Conservation (phyloP, 2,888 invertebrate genomes). For the Caenorhabditis parvicauda region DNA sequence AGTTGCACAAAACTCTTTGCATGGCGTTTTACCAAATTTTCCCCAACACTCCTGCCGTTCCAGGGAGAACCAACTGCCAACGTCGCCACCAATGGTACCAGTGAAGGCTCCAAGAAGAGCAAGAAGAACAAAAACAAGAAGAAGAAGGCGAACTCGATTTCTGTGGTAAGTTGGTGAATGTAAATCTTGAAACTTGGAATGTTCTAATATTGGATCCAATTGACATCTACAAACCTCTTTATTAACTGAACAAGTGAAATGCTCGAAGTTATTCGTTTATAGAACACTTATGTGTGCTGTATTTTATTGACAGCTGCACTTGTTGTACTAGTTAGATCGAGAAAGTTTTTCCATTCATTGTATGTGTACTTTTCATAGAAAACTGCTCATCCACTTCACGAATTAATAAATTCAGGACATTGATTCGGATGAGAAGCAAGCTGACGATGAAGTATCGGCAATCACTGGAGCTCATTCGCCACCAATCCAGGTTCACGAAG, state of each 20-base stretch:
- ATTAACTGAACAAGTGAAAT: background rate
- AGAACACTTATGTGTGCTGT: too few species aligned
- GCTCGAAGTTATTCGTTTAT: too few species aligned
- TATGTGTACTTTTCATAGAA: too few species aligned
- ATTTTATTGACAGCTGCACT: too few species aligned
- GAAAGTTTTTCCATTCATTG: too few species aligned
- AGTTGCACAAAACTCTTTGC: background rate
- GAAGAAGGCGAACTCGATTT: slow-evolving; percentile 26
- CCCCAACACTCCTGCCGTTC: too few species aligned
- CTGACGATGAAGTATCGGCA: slow-evolving; percentile 34
- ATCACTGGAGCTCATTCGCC: slow-evolving; percentile 31
- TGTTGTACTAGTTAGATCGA: too few species aligned
- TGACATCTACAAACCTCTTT: background rate
- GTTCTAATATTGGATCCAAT: background rate
- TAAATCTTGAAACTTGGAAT: background rate
- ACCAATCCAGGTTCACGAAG: slow-evolving; percentile 45
- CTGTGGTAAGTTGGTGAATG: slow-evolving; percentile 2
- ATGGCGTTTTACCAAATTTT: too few species aligned
- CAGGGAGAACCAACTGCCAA: background rate
- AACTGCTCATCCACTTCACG: too few species aligned
- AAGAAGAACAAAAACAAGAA: slow-evolving; percentile 30
- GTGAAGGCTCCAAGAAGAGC: slow-evolving; percentile 24
- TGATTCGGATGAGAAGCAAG: too few species aligned
- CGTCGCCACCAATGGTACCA: too few species aligned
- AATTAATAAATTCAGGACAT: too few species aligned